phyloP scores from a whole-genome alignment of 2,113 vertebrate species.

The Petaurus breviceps region DNA sequence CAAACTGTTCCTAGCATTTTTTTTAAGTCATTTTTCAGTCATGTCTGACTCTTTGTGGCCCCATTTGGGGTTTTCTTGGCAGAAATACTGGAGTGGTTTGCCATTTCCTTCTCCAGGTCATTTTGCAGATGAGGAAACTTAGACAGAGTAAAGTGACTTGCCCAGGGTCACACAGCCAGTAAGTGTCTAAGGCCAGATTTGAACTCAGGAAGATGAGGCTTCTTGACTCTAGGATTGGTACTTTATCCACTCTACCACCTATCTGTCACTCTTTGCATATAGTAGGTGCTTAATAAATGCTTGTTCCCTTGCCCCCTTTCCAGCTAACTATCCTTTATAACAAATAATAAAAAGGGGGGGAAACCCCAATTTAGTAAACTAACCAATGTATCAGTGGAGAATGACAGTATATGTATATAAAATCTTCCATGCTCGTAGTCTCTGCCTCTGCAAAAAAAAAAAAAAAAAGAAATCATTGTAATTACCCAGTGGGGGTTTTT shows the following conservation, averaged over 20 bases:
- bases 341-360: neutral
- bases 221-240: no score
- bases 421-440: neutral
- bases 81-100: neutral
- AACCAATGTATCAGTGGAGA: neutral
- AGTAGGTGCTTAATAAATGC: neutral
- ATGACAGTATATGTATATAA: no score
- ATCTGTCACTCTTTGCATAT: neutral
- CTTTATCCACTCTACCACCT: neutral
- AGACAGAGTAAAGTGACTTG: neutral
- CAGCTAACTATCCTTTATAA: neutral
- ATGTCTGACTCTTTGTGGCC: neutral
- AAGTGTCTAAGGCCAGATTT: neutral
- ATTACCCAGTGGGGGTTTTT: neutral
- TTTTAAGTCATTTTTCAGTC: no score
- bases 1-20: no score
- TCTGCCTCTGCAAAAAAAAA: no score
- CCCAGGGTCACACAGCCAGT: neutral
- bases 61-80: no score
- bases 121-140: neutral
- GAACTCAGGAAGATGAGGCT: neutral
- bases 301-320: neutral
- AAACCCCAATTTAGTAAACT: neutral
- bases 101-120: neutral
- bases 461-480: neutral